phyloP scores from a whole-genome alignment of 2,113 vertebrate species.

The Oryzias curvinotus region DNA sequence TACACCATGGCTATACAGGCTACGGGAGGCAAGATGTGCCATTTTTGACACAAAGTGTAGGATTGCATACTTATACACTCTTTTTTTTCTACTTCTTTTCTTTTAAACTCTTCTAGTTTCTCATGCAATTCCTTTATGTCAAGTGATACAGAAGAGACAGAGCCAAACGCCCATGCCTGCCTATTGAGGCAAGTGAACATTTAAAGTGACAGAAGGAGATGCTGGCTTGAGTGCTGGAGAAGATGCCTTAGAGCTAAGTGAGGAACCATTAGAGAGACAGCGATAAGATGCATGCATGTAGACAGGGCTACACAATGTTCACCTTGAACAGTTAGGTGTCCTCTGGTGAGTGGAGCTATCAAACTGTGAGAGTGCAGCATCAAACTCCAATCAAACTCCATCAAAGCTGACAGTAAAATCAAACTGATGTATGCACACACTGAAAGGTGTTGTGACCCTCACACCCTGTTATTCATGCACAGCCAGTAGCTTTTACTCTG shows the following conservation, averaged over 20 bases:
- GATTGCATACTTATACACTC: conserved; percentile 51
- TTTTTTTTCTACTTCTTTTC: conserved; percentile 48
- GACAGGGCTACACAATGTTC: conserved; percentile 60
- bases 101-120: conserved; percentile 55
- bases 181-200: conserved; percentile 74
- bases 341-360: conserved; percentile 60
- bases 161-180: conserved; percentile 56
- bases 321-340: conserved; percentile 70
- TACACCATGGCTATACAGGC: conserved; percentile 54
- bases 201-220: conserved; percentile 72
- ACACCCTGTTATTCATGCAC: conserved; percentile 56
- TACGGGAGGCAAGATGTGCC: conserved; percentile 44
- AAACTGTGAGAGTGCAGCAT: conserved; percentile 56
- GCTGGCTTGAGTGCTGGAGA: conserved; percentile 64
- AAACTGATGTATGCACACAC: conserved; percentile 42
- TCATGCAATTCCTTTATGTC: conserved; percentile 46
- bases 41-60: conserved; percentile 68
- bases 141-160: conserved; percentile 46
- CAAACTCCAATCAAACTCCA: conserved; percentile 70
- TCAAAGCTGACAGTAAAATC: conserved; percentile 61
- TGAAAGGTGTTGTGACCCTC: conserved; percentile 58
- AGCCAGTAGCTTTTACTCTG: conserved; percentile 50
- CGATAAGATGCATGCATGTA: conserved; percentile 68
- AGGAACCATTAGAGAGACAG: conserved; percentile 67
- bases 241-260: conserved; percentile 66